phyloP scores from a whole-genome alignment of 2,113 vertebrate genomes.

The Rhinoptilus africanus region DNA sequence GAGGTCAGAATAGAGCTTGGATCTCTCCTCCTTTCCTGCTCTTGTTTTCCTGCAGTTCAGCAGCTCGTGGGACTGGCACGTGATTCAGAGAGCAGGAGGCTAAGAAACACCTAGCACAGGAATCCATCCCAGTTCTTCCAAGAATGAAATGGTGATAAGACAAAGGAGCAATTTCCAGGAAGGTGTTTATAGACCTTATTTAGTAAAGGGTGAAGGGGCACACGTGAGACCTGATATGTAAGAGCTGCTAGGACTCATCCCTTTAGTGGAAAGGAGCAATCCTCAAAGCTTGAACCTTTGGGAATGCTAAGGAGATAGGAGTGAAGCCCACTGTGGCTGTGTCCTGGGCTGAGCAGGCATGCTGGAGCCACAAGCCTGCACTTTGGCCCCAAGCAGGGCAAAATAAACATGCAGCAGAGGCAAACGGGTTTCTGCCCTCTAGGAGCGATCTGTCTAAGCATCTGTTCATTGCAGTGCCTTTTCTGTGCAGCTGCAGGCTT shows the following conservation, averaged over 20 bases:
- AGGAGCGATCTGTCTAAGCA: fast-evolving
- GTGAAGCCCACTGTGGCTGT: not conserved
- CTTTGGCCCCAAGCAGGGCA: not conserved
- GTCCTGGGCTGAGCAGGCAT: not conserved
- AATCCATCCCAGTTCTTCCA: not conserved
- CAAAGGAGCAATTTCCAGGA: not conserved
- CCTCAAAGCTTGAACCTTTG: not conserved
- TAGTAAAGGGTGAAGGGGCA: not conserved
- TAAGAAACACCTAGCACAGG: not conserved
- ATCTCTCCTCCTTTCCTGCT: not conserved
- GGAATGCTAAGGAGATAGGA: not conserved
- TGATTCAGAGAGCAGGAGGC: not conserved
- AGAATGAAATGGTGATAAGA: not conserved
- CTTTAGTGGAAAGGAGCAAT: not conserved
- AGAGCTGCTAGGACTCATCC: not conserved
- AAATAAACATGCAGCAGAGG: not conserved
- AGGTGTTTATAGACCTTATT: not conserved
- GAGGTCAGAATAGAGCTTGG: not conserved
- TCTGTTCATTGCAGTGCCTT: not conserved
- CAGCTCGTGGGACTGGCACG: not conserved
- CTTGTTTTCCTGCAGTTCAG: not conserved
- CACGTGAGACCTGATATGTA: not conserved
- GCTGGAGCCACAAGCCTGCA: not conserved
- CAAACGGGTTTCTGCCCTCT: not conserved
- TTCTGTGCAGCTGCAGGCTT: not conserved